Conservation (phyloP, 2,888 invertebrate species). For the Drosophila hamatofila region DNA sequence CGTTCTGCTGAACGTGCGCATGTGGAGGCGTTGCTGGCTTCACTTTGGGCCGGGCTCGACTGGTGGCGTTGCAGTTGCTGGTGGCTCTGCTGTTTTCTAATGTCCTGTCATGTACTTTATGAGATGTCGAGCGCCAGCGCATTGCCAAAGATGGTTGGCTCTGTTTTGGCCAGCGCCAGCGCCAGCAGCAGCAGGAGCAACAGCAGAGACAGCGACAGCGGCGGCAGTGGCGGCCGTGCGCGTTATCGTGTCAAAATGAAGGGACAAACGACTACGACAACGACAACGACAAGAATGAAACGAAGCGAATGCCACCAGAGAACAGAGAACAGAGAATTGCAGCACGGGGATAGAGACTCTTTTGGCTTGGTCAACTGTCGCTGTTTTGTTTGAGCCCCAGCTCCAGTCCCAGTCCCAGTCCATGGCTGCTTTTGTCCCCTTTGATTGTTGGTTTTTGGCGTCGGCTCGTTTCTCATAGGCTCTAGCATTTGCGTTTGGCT, state of each 20-base stretch:
- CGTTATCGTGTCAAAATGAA: conserved; percentile 81
- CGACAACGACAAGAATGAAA: conserved; percentile 70
- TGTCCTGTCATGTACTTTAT: conserved; percentile 82
- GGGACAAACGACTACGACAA: conserved; percentile 74
- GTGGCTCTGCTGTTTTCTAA: conserved; percentile 73
- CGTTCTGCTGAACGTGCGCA: conserved; percentile 20
- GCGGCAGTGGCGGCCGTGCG: conserved; percentile 59
- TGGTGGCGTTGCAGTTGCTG: conserved; percentile 38
- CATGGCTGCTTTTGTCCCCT: conserved; percentile 25
- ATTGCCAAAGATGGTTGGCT: conserved; percentile 75
- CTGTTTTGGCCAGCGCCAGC: conserved; percentile 48
- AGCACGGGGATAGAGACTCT: conserved; percentile 37
- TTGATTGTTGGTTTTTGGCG: conserved; percentile 72
- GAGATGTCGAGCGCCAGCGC: conserved; percentile 80
- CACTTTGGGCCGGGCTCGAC: conserved; percentile 11
- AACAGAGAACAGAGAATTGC: conserved; percentile 15
- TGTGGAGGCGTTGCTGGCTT: conserved; percentile 48
- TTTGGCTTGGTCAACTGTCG: conserved; percentile 55
- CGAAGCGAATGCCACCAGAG: conserved; percentile 52
- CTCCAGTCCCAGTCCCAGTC: not conserved
- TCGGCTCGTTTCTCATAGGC: conserved; percentile 56
- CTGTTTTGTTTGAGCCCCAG: conserved; percentile 16
- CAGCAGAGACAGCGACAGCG: conserved; percentile 35
- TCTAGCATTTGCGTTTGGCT: conserved; percentile 53
- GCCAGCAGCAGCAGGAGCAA: conserved; percentile 16